These are phyloP conservation scores for Trisateles emortualis DNA, from an alignment of 2,888 invertebrate species.

Conservation along the genomic window DNA sequence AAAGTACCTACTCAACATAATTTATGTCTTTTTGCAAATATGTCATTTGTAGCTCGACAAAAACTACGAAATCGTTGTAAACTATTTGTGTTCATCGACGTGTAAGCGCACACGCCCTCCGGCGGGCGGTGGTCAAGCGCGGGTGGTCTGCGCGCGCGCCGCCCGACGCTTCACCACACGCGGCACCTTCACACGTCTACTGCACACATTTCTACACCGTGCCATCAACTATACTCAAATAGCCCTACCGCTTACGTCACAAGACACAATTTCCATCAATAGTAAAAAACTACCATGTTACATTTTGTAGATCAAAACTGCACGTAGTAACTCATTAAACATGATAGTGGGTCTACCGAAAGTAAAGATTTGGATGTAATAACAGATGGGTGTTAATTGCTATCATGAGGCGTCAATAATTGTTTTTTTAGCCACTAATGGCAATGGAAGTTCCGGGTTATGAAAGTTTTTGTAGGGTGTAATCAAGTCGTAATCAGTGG, in stretches of 20 bases:
- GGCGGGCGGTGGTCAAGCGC: conserved; percentile 72
- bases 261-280: conserved; percentile 58
- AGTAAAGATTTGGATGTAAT: conserved; percentile 79
- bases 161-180: conserved; percentile 60
- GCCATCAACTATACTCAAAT: conserved; percentile 40
- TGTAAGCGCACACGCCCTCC: conserved; percentile 68
- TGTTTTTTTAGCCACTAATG: conserved; percentile 81
- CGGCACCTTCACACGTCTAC: conserved; percentile 80
- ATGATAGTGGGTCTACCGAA: conserved; percentile 73
- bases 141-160: conserved; percentile 79
- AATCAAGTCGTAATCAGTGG: conserved; percentile 84
- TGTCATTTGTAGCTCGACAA: conserved; percentile 33
- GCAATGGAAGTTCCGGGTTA: conserved; percentile 83
- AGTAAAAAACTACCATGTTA: conserved; percentile 40
- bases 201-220: conserved; percentile 58
- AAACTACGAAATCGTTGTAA: conserved; percentile 41
- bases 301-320: conserved; percentile 52
- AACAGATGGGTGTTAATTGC: conserved; percentile 86
- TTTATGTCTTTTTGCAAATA: conserved; percentile 47
- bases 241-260: conserved; percentile 52
- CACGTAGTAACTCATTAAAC: conserved; percentile 68
- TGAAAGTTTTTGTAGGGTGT: conserved; percentile 83
- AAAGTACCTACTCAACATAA: background rate
- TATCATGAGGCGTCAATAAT: conserved; percentile 84
- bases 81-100: conserved; percentile 58